Conservation (phyloP, 2,888 invertebrate species). For the Conchocele bisecta region DNA sequence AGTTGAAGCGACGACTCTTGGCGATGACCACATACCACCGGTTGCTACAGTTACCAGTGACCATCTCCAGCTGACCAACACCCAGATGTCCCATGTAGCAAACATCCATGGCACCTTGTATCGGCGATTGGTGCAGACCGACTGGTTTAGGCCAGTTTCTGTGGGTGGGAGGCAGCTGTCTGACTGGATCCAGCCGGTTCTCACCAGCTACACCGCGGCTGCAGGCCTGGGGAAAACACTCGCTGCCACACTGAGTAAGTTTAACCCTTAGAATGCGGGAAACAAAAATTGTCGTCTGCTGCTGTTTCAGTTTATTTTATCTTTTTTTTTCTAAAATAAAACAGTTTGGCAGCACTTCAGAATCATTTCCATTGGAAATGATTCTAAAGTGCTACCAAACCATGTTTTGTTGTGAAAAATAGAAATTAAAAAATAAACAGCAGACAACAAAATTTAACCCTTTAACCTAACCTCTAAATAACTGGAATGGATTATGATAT, state of each 20-base stretch:
- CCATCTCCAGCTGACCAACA: constrained; percentile 31
- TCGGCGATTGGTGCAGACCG: constrained; percentile 62
- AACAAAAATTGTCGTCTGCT: no score
- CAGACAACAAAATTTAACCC: no score
- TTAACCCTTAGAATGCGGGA: background rate
- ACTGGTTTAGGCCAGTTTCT: constrained; percentile 62
- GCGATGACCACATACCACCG: constrained; percentile 50
- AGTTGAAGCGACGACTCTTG: constrained; percentile 68
- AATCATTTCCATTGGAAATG: no score
- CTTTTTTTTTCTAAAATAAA: no score
- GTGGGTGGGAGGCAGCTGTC: constrained; percentile 22
- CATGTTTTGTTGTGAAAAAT: no score
- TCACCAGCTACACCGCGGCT: constrained; percentile 70
- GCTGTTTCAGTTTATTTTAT: no score
- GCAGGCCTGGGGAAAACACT: constrained; percentile 57
- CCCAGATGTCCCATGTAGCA: constrained; percentile 70
- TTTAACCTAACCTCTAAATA: no score
- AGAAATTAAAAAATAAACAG: no score
- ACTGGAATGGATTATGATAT: no score
- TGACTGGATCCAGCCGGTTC: constrained; percentile 65
- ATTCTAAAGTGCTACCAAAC: no score
- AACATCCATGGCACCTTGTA: constrained; percentile 66
- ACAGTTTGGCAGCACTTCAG: no score
- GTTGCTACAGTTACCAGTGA: background rate
- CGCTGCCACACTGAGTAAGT: constrained; percentile 59